Conservation (phyloP, 2,888 invertebrate genomes). For the Nomada lathburiana region DNA sequence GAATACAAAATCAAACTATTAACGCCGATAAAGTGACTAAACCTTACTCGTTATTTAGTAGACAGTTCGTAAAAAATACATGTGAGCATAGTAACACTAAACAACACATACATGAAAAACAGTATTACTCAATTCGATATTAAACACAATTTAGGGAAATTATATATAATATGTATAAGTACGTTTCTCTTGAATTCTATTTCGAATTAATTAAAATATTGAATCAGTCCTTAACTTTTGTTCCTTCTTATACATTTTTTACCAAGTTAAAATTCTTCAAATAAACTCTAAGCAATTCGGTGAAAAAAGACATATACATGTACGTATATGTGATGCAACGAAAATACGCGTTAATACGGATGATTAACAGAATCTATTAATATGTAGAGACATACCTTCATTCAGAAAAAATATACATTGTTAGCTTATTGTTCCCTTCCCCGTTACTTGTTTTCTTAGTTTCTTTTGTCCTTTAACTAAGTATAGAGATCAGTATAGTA, state of each 20-base stretch:
- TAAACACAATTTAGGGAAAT: constrained; percentile 18
- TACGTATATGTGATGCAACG: constrained; percentile 6
- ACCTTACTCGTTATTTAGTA: not conserved
- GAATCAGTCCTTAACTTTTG: not conserved
- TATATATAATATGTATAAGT: constrained; percentile 27
- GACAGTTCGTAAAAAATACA: constrained; percentile 19
- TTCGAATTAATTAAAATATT: constrained; percentile 29
- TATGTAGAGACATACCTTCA: constrained; percentile 24
- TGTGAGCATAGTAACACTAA: constrained; percentile 6
- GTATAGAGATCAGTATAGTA: constrained; percentile 64
- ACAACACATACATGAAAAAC: constrained; percentile 1
- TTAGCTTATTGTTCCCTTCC: constrained; percentile 70
- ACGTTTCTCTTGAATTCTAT: constrained; percentile 16
- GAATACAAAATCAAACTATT: constrained; percentile 7
- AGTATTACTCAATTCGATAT: constrained; percentile 5
- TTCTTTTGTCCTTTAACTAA: constrained; percentile 39
- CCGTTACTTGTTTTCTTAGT: constrained; percentile 40
- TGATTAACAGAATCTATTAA: constrained; percentile 41
- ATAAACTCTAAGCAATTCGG: constrained; percentile 17
- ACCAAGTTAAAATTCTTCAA: not conserved
- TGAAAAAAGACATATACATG: constrained; percentile 40
- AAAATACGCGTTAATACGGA: constrained; percentile 32
- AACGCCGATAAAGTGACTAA: constrained; percentile 20
- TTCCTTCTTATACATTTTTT: too few species aligned
- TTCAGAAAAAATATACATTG: constrained; percentile 44